Conservation (phyloP, 2,797 vertebrate genomes). For the Thalassophryne amazonica region DNA sequence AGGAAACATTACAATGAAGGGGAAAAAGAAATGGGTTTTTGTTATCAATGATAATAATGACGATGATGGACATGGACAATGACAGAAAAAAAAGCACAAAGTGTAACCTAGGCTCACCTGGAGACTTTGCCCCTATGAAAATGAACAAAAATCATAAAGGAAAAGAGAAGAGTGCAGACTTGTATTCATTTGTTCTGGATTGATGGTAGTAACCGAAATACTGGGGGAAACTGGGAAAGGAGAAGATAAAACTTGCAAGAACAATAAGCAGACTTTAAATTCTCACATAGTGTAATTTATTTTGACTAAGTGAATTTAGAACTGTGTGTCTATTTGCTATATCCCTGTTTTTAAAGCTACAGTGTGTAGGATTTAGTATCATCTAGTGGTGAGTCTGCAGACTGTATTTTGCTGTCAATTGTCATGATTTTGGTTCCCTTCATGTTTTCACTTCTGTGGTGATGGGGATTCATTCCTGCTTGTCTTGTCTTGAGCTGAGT, state of each 20-base stretch:
- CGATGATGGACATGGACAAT: slow-evolving; percentile 18
- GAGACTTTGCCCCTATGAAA: slow-evolving; percentile 69
- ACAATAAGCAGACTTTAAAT: slow-evolving; percentile 14
- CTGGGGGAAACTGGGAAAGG: slow-evolving; percentile 13
- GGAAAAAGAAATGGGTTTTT: slow-evolving; percentile 2
- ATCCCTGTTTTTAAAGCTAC: too few relatives aligned
- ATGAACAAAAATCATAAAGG: slow-evolving; percentile 41
- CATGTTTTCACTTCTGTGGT: too few relatives aligned
- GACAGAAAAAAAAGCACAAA: slow-evolving; percentile 14
- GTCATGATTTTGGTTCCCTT: too few relatives aligned
- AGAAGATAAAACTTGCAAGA: slow-evolving; percentile 21
- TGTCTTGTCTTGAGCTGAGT: too few relatives aligned
- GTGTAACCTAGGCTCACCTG: slow-evolving; percentile 75
- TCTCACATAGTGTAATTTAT: slow-evolving; percentile 20
- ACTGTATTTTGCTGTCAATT: too few relatives aligned
- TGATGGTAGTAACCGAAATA: slow-evolving; percentile 19
- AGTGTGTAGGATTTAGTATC: too few relatives aligned
- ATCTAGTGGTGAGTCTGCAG: too few relatives aligned
- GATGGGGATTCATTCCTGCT: too few relatives aligned
- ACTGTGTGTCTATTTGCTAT: not conserved
- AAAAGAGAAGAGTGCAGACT: slow-evolving; percentile 44
- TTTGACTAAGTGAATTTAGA: not conserved
- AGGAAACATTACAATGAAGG: slow-evolving; percentile 15
- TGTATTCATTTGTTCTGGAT: slow-evolving; percentile 15
- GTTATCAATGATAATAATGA: slow-evolving; percentile 20